Conservation (phyloP, 2,888 invertebrate genomes). For the Lasioglossum villosulum region DNA sequence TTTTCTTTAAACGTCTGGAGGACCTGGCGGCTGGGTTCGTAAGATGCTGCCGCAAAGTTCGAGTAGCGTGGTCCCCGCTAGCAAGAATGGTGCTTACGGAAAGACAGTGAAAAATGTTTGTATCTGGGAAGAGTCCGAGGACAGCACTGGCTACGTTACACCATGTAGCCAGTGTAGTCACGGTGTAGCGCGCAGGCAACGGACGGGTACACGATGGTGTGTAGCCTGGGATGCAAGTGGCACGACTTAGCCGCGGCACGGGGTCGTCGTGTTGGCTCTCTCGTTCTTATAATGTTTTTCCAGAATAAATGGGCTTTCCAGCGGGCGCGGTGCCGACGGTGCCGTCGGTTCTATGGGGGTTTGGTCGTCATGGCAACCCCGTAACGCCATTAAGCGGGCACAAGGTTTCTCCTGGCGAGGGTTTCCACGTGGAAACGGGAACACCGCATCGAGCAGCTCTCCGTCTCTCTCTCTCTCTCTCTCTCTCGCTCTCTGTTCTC, state of each 20-base stretch:
- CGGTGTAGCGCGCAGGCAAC: not conserved
- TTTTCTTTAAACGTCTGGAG: too few relatives aligned
- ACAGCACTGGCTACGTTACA: not conserved
- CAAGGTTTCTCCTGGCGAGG: constrained; percentile 73
- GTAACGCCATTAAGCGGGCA: constrained; percentile 83
- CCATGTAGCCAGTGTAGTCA: not conserved
- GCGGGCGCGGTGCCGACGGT: constrained; percentile 72
- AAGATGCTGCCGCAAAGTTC: not conserved
- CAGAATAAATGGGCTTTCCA: constrained; percentile 84
- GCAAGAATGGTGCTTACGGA: not conserved
- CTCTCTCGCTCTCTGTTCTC: constrained; percentile 35
- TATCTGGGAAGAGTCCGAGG: not conserved
- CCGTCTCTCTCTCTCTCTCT: constrained; percentile 9
- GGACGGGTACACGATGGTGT: not conserved
- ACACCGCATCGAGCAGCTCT: constrained; percentile 30
- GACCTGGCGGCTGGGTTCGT: too few relatives aligned
- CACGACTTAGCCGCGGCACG: constrained; percentile 38
- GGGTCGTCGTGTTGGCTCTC: constrained; percentile 42
- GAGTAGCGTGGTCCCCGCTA: not conserved
- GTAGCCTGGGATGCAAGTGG: constrained; percentile 18
- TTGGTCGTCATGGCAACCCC: constrained; percentile 83
- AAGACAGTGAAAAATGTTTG: not conserved
- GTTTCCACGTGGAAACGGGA: constrained; percentile 63
- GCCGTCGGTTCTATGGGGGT: constrained; percentile 80
- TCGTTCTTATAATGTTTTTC: constrained; percentile 84